Base-by-base conservation (phyloP, 2,113 vertebrate species). In the Rhea pennata region DNA sequence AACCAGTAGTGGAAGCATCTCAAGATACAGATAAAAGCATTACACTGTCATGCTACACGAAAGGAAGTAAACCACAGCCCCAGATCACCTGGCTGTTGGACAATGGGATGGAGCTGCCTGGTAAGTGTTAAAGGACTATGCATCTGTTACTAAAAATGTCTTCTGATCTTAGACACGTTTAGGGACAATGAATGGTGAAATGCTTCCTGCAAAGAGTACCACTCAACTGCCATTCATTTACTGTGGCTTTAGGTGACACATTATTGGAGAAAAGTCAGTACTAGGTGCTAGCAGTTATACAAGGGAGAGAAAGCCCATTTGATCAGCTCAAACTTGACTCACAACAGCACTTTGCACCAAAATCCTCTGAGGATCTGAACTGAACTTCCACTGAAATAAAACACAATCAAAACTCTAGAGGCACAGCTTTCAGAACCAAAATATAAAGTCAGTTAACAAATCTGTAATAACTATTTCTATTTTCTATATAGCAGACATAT, bases 1-100 rank as follows among this genome's bases (percentile, higher is more conserved):
- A 81, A 1, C 97, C 98, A 9, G 89, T 77, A 12, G 65, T 98
- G 94, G 88, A 97, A 69, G 88, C 24, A 10, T 96, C 94, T 36
- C 73, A 3, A 44, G 72, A 62, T 2, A 15, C 51, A 74, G 90
- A 73, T 46, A 61, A 81, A 21, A 79, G 65, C 5, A 9, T 95
- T 36, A 13, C 84, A 0, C 87, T 98, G 16, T 97, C 64, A 2
- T 98, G 98, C 58, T 76, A 70, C 26, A 97, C 92, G 2, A 27
- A 22, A n/a, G 96, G 97, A 13, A 90, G 93, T 50, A 98, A 95
- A 75, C 98, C 98, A 12, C 94, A 90, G 78, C 96, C 98, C 2
- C 95, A 39, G 83, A 93, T 98, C 5, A 97, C 96, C 56, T 98
- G 98, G 98, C 79, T 95, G 0, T 6, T 98, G 40, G 92, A 95